A percentile compares a stretch with the other conserved stretches of the same genome.
Evolutionary conservation across 2,797 vertebrate genomes (phyloP).

Genomic region (Anguilla obscura): DNA sequence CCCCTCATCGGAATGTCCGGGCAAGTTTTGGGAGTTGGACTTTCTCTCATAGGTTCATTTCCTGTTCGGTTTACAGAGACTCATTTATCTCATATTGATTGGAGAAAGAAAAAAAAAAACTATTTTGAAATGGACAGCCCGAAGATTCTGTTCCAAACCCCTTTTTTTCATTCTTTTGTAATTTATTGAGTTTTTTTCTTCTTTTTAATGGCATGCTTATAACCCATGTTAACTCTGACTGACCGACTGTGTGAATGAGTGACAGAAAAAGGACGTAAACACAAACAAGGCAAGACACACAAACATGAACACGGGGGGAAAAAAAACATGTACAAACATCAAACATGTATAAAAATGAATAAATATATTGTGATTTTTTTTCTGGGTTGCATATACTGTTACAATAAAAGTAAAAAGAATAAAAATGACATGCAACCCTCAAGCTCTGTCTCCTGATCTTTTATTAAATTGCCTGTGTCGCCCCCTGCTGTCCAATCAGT

Average conservation of each 20-base stretch:
- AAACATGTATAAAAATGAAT: slow-evolving; percentile 57
- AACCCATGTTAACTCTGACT: slow-evolving; percentile 25
- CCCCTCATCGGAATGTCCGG: background rate
- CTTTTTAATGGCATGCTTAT: slow-evolving; percentile 52
- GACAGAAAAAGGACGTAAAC: slow-evolving; percentile 47
- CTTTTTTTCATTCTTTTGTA: slow-evolving; percentile 18
- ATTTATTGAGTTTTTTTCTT: slow-evolving; percentile 51
- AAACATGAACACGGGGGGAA: slow-evolving; percentile 51
- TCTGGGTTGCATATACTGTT: slow-evolving; percentile 60
- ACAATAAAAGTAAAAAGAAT: slow-evolving; percentile 59
- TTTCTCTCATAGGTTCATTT: background rate
- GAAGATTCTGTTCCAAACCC: slow-evolving; percentile 5
- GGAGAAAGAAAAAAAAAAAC: background rate
- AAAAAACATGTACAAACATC: slow-evolving; percentile 33
- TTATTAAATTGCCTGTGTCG: background rate
- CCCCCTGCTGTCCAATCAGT: background rate
- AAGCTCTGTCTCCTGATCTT: background rate
- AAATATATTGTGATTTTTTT: slow-evolving; percentile 52
- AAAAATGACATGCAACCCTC: slow-evolving; percentile 43
- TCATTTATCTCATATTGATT: background rate
- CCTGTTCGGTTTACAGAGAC: background rate
- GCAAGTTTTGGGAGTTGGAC: background rate
- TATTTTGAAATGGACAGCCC: slow-evolving; percentile 2
- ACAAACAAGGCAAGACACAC: slow-evolving; percentile 50
- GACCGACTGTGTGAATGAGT: slow-evolving; percentile 31